Evolutionary conservation across 2,113 vertebrate species (phyloP), one percentile per base, ranked within the genome.

Genomic region (Mormyrus lacerda): DNA sequence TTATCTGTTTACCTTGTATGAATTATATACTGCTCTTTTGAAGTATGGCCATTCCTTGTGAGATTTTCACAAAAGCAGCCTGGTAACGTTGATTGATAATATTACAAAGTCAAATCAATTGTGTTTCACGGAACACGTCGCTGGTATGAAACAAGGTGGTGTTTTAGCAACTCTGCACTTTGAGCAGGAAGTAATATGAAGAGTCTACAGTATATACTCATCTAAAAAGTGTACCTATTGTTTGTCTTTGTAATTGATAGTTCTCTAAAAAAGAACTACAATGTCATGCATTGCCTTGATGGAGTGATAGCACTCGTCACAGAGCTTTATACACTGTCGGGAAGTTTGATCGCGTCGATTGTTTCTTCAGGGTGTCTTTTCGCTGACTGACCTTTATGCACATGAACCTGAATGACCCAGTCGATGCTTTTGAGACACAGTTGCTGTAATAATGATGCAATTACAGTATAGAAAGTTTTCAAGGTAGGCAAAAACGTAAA

Each of bases 241-340:
- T 45, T 84, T 84, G 21, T 84, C 82, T 84, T 84, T 84, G 82
- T 84, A 84, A 84, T n/a, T 44, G 82, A n/a, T 47, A 84, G 17
- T 47, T 84, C 82, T 45, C 82, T 83, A n/a, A 84, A 47, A 79
- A 84, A 47, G 11, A 24, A 47, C 39, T 2, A n/a, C 82, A n/a
- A 3, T 47, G 82, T 47, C 82, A 45, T 84, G 44, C 44, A 47
- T 44, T n/a, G 82, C 21, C 2, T n/a, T 84, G 82, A 47, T 45
- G 42, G 44, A 47, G 44, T 24, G 82, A 39, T 84, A 47, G 3
- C 17, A 24, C 82, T 47, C 3, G 21, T 19, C 15, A 3, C 24
- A 84, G 5, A 84, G 44, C 44, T 84, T 47, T 45, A 47, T 84
- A 5, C 17, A 11, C 79, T 73, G 35, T 42, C 73, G 6, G 69